Base-by-base conservation (phyloP, 2,797 vertebrate genomes). In the Distichodus sexfasciatus region DNA sequence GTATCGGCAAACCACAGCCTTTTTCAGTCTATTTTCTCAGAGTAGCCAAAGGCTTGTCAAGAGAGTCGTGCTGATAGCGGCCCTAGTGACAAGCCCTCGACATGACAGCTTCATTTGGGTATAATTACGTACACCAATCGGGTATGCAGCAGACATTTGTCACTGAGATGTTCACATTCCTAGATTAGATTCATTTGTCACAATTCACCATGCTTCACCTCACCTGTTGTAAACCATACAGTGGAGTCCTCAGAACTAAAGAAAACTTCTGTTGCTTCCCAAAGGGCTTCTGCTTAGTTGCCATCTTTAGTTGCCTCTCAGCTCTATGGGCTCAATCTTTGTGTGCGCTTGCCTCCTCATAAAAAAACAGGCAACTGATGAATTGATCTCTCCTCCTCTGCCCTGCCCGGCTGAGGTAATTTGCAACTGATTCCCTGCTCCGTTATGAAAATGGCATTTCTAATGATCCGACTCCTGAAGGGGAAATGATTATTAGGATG, bases 401-500 rank as follows among this genome's bases (percentile, higher is more conserved):
- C n/a, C 41, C 14, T 14, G 12, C 26, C n/a, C 44, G 21, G 0
- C 29, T 35, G 40, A 26, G 43, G 29, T 55, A 35, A 57, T 14
- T 11, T 23, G 5, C 1, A 5, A 14, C 17, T 58, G 41, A 15
- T 44, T 14, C 47, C 24, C 41, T 19, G 21, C 40, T 38, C 38
- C 51, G 41, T 68, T 68, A 61, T 54, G 15, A 28, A 36, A 66
- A 36, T 72, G 26, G 26, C 9, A n/a, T 61, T 67, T 21, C 55
- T 73, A 73, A 67, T 73, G 57, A 66, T 53, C 36, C 46, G 33
- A 31, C 19, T 60, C 31, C 47, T 59, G 36, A 9, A 61, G 47
- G 28, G 36, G 21, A 66, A 58, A 36, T 72, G 62, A 66, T 66
- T 66, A 72, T 53, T 72, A 66, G n/a, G 28, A 41, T 6, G 31